Base-by-base conservation (phyloP, 2,797 vertebrate species). In the Ptychadena robeensis region DNA sequence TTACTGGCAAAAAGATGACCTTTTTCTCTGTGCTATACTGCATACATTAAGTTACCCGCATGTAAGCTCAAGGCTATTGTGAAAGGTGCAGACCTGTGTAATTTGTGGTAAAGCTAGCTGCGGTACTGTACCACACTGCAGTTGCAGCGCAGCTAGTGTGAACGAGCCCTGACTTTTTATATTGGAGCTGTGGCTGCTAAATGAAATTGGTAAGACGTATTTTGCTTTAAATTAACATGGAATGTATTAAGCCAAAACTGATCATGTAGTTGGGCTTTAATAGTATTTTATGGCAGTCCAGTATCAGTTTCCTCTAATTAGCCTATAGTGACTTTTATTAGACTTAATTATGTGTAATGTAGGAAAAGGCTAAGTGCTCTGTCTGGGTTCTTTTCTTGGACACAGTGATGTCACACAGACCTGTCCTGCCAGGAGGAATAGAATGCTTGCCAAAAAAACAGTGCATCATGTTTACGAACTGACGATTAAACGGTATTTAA, bases 321-420 rank as follows among this genome's bases (percentile, higher is more conserved):
- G 11, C 37, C 6, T 63, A 61, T 14, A 27, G 9, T 63, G 6
- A 66, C 30, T 25, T 37, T 25, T 25, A 40, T 68, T 67, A 57
- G n/a, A 4, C 7, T n/a, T 68, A 3, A 53, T 35, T 48, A 67
- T 25, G 11, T 18, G 2, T 18, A 28, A 44, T 9, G 15, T 2
- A n/a, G 18, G 37, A 48, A 66, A 32, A 31, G 25, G 27, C 34
- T 61, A 64, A 53, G 59, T 66, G 57, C 7, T 27, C 25, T 25
- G 11, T 81, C 80, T 57, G 37, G 9, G 6, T 38, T 65, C 35
- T 74, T 80, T 32, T 80, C 27, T 53, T 79, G 37, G 38, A 18
- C 79, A 44, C 38, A 14, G 72, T 82, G 72, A 68, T 28, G 68
- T 76, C 63, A 70, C 34, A 38, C 34, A 48, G 63, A 31, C 40